A percentile compares a stretch with the other conserved stretches of the same genome.
phyloP scores from a whole-genome alignment of 2,888 invertebrate genomes.

The Acleris sparsana region DNA sequence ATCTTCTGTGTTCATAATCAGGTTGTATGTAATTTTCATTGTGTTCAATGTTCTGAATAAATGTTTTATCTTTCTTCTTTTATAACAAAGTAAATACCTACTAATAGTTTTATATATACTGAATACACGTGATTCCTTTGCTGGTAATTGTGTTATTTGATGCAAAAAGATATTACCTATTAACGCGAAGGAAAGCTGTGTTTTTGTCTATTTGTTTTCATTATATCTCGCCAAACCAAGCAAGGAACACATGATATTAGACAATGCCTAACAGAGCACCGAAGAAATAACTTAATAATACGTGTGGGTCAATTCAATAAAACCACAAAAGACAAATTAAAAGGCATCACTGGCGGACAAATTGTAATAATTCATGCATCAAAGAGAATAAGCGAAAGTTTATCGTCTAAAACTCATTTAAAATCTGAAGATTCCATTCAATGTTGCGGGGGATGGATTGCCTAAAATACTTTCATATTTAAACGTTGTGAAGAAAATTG shows the following conservation, averaged over 20 bases:
- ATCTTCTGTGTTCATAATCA: too few relatives aligned
- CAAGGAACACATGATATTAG: too few relatives aligned
- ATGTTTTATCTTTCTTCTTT: too few relatives aligned
- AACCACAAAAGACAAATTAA: conserved; percentile 2
- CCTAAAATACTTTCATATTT: conserved; percentile 64
- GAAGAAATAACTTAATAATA: not conserved
- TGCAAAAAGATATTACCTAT: not conserved
- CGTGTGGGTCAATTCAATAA: not conserved
- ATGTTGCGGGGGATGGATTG: conserved; percentile 59
- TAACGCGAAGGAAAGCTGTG: too few relatives aligned
- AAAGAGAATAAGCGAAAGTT: conserved; percentile 41
- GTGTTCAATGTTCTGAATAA: too few relatives aligned
- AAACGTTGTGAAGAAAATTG: conserved; percentile 62
- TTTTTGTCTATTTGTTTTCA: too few relatives aligned
- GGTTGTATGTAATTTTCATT: too few relatives aligned
- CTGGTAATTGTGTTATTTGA: not conserved
- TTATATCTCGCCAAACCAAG: too few relatives aligned
- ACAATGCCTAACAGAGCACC: too few relatives aligned
- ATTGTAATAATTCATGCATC: conserved; percentile 23
- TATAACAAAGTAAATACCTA: too few relatives aligned
- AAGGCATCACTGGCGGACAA: conserved; percentile 12
- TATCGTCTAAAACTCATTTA: conserved; percentile 52
- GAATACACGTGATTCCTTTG: too few relatives aligned
- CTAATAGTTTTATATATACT: too few relatives aligned
- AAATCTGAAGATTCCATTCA: conserved; percentile 57